Evolutionary conservation across 1,140 invertebrate species (phyloP), one percentile per base, ranked within the genome.

Genomic region (Bicyclus anynana): DNA sequence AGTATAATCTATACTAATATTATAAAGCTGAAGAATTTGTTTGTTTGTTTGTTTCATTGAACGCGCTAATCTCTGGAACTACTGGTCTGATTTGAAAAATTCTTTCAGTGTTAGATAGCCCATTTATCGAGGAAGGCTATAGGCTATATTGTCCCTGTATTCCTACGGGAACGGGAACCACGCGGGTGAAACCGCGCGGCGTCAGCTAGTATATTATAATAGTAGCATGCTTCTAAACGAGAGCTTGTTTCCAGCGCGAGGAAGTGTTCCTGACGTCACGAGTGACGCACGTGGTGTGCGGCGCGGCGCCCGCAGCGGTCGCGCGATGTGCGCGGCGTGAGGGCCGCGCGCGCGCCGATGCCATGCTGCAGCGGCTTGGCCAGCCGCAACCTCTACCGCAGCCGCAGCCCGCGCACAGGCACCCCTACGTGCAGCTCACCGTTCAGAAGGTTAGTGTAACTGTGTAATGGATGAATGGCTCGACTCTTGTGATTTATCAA

Each of bases 361-460:
- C 73, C 72, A 84, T 76, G 74, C 70, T 74, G 50, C 60, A 81
- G 74, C 69, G 74, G 66, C 90, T 91, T 91, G 87, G 90, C 55
- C 87, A 91, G 73, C 73, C 73, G 60, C 58, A 85, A 82, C 85
- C 85, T 79, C 85, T 85, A 80, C 86, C 87, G 81, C 86, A 86
- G 80, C 86, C 87, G 83, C 86, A 84, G 79, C 89, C 89, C 75
- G 63, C 86, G 50, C 65, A 89, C 89, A 89, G 89, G 64, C 89
- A 90, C 62, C 91, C 91, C 70, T 91, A 91, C 67, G 90, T 93
- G 67, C 92, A 90, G 80, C 84, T 92, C 54, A 88, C 90, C 35
- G 90, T 91, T 33, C 91, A 90, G 72, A 89, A 92, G 72, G 83
- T 86, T 63, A 38, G n/a, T 21, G n/a, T n/a, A n/a, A n/a, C n/a